A percentile compares a stretch with the other conserved stretches of the same genome.
Evolutionary conservation across 2,113 vertebrate species (phyloP).

Genomic region (Gallinago paraguaiae): DNA sequence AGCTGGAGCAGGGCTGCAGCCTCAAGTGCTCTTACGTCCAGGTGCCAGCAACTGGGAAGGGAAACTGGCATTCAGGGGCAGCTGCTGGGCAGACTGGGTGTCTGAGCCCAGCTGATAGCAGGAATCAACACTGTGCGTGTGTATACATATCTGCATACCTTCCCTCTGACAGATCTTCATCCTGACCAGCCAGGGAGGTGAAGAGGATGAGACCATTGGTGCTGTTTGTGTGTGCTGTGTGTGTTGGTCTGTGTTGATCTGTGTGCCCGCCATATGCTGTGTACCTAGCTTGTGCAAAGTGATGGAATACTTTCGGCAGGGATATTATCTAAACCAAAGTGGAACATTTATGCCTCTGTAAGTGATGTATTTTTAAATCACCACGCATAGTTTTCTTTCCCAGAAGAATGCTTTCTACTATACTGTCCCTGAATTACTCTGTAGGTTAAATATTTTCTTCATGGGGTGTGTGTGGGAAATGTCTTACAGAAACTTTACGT

Average conservation of each 20-base stretch:
- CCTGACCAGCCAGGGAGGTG: not conserved
- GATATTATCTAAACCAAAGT: not conserved
- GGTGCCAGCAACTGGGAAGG: not conserved
- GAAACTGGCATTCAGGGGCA: not conserved
- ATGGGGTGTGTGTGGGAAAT: not conserved
- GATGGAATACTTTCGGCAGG: not conserved
- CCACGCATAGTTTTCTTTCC: not conserved
- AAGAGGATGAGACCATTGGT: not conserved
- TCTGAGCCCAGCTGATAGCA: not conserved
- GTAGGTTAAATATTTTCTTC: not conserved
- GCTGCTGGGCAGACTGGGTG: not conserved
- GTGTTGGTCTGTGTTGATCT: not conserved
- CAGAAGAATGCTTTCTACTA: not conserved
- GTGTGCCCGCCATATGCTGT: not conserved
- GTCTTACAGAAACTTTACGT: slow-evolving; percentile 26
- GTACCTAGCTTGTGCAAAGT: not conserved
- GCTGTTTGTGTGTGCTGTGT: not conserved
- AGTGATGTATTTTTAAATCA: not conserved
- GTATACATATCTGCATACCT: not conserved
- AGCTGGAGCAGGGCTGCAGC: not conserved
- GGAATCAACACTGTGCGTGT: not conserved
- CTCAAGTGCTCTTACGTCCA: too few species aligned
- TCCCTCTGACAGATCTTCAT: not conserved
- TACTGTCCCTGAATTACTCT: not conserved
- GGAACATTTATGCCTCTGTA: not conserved